Conservation (phyloP, 1,140 invertebrate genomes). For the Stegodyphus dumicola region DNA sequence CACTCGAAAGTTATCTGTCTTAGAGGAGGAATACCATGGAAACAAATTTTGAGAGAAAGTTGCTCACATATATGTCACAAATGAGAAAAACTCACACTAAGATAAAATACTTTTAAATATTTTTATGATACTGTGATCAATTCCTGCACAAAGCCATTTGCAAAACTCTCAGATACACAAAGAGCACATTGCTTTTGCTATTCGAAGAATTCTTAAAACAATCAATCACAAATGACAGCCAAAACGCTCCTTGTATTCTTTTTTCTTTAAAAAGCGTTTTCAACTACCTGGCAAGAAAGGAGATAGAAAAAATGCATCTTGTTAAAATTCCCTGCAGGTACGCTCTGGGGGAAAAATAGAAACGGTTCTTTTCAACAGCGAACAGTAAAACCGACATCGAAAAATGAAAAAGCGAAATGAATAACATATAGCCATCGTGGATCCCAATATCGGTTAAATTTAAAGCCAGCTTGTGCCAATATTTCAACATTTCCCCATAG, state of each 20-base stretch:
- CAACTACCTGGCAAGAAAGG: too few relatives aligned
- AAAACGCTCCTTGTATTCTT: neutral
- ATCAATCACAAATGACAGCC: neutral
- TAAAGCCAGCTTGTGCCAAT: slow-evolving; percentile 30
- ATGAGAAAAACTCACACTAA: too few relatives aligned
- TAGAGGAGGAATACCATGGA: too few relatives aligned
- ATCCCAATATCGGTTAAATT: slow-evolving; percentile 19
- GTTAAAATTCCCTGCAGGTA: slow-evolving; percentile 28
- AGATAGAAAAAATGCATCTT: neutral
- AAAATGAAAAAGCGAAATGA: slow-evolving; percentile 6
- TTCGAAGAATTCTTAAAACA: too few relatives aligned
- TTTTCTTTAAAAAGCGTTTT: neutral
- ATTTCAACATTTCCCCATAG: slow-evolving; percentile 13
- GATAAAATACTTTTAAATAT: too few relatives aligned
- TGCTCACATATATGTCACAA: too few relatives aligned
- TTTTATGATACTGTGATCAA: too few relatives aligned
- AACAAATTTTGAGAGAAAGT: too few relatives aligned
- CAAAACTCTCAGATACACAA: too few relatives aligned
- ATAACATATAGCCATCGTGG: slow-evolving; percentile 23
- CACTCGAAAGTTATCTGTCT: too few relatives aligned
- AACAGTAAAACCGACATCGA: neutral
- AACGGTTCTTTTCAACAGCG: neutral
- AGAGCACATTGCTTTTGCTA: too few relatives aligned
- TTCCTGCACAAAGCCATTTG: too few relatives aligned
- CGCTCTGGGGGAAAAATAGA: neutral